Percentiles rank a stretch among this genome's conserved stretches.
phyloP scores from a whole-genome alignment of 2,888 invertebrate genomes.

The Hoplodrina blanda region DNA sequence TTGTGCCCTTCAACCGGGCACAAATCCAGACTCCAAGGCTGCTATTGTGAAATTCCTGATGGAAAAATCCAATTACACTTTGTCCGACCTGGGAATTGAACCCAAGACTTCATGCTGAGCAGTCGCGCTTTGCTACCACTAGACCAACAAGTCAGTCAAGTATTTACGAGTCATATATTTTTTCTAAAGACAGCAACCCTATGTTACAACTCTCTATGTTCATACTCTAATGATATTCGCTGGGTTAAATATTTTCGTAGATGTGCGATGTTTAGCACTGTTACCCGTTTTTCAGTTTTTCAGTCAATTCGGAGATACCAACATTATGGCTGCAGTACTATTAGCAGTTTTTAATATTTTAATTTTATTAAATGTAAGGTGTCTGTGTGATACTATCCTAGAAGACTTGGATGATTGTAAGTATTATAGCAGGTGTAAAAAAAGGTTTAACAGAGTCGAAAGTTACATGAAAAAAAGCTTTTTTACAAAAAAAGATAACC shows the following conservation, averaged over 20 bases:
- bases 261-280: not conserved
- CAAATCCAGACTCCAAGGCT: too few species aligned
- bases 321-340: constrained; percentile 5
- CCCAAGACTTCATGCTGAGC: too few species aligned
- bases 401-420: constrained; percentile 48
- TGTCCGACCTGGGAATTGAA: too few species aligned
- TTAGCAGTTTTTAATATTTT: constrained; percentile 2
- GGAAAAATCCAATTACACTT: too few species aligned
- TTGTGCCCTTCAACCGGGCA: too few species aligned
- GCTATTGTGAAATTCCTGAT: too few species aligned
- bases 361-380: constrained; percentile 3
- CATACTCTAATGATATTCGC: not conserved
- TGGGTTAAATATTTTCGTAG: not conserved
- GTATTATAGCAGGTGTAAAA: not conserved
- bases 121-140: too few species aligned
- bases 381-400: constrained; percentile 6
- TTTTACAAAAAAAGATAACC: too few species aligned
- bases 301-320: not conserved
- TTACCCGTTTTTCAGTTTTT: not conserved
- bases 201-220: not conserved
- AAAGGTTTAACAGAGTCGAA: too few species aligned
- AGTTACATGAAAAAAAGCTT: too few species aligned
- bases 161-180: too few species aligned
- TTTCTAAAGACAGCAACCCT: constrained; percentile 9
- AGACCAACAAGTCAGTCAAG: too few species aligned